Percentiles rank a stretch among this genome's conserved stretches.
These are phyloP conservation scores for Xylota segnis DNA, from an alignment of 2,888 invertebrate species.

Conservation along the genomic window DNA sequence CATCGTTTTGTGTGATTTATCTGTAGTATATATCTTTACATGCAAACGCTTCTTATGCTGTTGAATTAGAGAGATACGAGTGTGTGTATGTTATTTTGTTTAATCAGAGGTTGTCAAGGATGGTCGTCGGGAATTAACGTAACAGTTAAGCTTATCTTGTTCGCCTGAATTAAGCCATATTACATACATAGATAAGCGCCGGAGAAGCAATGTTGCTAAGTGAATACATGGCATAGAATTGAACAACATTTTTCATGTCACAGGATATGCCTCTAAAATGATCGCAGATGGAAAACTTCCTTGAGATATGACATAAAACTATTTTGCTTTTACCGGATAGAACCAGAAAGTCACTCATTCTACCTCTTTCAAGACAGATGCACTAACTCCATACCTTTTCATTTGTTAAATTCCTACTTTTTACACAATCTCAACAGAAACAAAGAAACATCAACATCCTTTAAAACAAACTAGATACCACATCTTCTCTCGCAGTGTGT, in stretches of 20 bases:
- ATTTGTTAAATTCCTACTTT: background rate
- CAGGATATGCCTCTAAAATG: too few relatives aligned
- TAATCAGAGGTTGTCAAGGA: conserved; percentile 21
- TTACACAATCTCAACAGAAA: background rate
- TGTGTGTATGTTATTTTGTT: conserved; percentile 7
- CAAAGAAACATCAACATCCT: background rate
- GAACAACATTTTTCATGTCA: too few relatives aligned
- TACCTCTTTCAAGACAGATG: too few relatives aligned
- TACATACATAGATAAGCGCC: background rate
- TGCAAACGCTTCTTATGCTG: background rate
- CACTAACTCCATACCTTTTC: background rate
- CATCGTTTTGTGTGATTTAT: conserved; percentile 5
- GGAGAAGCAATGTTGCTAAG: too few relatives aligned
- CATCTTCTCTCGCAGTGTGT: background rate
- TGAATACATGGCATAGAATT: too few relatives aligned
- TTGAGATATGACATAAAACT: too few relatives aligned
- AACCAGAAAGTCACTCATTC: too few relatives aligned
- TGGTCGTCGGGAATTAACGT: conserved; percentile 31
- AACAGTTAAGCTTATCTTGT: background rate
- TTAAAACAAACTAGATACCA: background rate
- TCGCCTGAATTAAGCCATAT: background rate
- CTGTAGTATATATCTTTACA: background rate
- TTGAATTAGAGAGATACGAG: background rate
- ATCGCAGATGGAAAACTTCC: too few relatives aligned
- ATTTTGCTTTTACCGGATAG: too few relatives aligned